Conservation (phyloP, 2,888 invertebrate genomes). For the Elegia similella region DNA sequence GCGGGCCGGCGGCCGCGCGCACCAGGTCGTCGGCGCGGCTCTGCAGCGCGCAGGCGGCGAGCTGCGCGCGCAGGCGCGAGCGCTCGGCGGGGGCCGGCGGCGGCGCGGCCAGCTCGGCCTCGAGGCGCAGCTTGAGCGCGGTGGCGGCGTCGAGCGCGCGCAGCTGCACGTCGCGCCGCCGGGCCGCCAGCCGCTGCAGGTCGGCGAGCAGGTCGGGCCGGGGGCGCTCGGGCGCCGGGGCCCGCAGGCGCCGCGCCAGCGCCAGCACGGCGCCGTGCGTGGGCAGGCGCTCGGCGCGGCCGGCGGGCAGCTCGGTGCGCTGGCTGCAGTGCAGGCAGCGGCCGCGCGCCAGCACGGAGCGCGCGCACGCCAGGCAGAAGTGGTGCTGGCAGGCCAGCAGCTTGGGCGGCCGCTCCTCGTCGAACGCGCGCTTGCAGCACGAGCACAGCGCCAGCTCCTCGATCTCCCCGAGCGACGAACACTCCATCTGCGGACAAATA, state of each 20-base stretch:
- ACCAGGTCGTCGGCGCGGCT: slow-evolving; percentile 75
- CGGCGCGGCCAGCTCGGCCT: slow-evolving; percentile 82
- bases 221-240: slow-evolving; percentile 47
- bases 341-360: slow-evolving; percentile 84
- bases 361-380: slow-evolving; percentile 88
- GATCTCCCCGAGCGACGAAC: slow-evolving; percentile 84
- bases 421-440: slow-evolving; percentile 88
- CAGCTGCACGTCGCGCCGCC: slow-evolving; percentile 87
- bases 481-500: slow-evolving; percentile 76
- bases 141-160: slow-evolving; percentile 88
- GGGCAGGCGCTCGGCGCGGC: slow-evolving; percentile 85
- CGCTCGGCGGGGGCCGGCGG: slow-evolving; percentile 83
- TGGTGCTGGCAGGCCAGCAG: slow-evolving; percentile 88
- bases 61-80: slow-evolving; percentile 84
- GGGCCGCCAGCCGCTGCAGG: slow-evolving; percentile 84
- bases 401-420: slow-evolving; percentile 88
- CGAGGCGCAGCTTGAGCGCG: slow-evolving; percentile 87
- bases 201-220: slow-evolving; percentile 79
- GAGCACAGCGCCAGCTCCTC: slow-evolving; percentile 89
- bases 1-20: slow-evolving; percentile 23
- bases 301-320: slow-evolving; percentile 85
- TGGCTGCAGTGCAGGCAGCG: slow-evolving; percentile 89
- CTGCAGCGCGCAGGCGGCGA: slow-evolving; percentile 87
- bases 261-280: slow-evolving; percentile 86
- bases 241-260: slow-evolving; percentile 68